Evolutionary conservation across 2,888 invertebrate genomes (phyloP).

Genomic region (Notodonta dromedarius): DNA sequence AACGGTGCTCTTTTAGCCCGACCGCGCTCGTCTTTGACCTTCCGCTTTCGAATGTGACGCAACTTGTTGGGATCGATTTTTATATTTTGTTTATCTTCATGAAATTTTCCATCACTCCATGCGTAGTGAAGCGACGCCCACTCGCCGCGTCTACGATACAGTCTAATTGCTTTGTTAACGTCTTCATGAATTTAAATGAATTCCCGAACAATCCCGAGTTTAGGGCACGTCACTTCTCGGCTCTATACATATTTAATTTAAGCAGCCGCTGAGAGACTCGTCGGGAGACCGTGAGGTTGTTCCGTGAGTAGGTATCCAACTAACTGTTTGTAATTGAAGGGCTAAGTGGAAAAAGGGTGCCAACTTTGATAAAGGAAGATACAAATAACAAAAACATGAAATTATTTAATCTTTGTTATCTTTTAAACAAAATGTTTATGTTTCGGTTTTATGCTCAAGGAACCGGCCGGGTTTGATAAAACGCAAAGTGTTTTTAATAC

Average conservation of each 20-base stretch:
- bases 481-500: background rate
- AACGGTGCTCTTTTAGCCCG: background rate
- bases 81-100: background rate
- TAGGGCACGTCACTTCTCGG: slow-evolving; percentile 16
- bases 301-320: slow-evolving; percentile 6
- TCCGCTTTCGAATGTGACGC: background rate
- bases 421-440: background rate
- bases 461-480: background rate
- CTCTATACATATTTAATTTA: slow-evolving; percentile 41
- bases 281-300: background rate
- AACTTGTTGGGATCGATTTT: background rate
- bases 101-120: background rate
- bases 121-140: background rate
- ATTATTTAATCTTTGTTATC: slow-evolving; percentile 3
- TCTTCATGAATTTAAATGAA: slow-evolving; percentile 67
- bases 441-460: background rate
- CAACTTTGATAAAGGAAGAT: too few relatives aligned
- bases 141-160: slow-evolving; percentile 20
- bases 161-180: slow-evolving; percentile 56
- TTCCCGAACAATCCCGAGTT: slow-evolving; percentile 30
- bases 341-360: too few relatives aligned
- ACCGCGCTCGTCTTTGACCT: background rate
- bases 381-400: too few relatives aligned
- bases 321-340: background rate
- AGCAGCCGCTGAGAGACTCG: slow-evolving; percentile 9